A percentile compares a stretch with the other conserved stretches of the same genome.
Conservation (phyloP, 2,113 vertebrate genomes). For the Cacatua alba region DNA sequence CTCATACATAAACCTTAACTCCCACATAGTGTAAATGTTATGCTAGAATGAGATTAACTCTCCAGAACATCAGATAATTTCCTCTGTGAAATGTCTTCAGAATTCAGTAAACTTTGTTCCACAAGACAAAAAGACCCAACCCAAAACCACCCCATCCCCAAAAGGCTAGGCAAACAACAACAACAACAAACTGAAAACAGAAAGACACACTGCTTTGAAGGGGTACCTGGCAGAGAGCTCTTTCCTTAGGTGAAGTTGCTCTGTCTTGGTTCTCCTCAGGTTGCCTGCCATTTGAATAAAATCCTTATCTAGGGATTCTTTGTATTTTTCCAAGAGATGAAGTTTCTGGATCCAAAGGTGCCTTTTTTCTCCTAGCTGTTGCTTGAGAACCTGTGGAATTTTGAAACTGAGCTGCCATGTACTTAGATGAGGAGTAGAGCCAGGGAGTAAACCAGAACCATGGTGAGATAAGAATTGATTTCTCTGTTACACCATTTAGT, state of each 20-base stretch:
- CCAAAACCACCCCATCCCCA: not conserved
- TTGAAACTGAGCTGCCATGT: not conserved
- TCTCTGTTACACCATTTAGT: not conserved
- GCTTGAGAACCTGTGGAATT: conserved; percentile 67
- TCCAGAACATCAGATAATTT: not conserved
- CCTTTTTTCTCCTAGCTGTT: conserved; percentile 74
- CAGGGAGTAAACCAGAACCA: not conserved
- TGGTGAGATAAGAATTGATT: not conserved
- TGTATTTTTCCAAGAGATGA: conserved; percentile 81
- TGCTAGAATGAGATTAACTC: not conserved
- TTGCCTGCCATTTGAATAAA: conserved; percentile 81
- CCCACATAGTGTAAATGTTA: not conserved
- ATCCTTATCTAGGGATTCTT: conserved; percentile 82
- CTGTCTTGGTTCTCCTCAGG: conserved; percentile 82
- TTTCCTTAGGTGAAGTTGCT: conserved; percentile 79
- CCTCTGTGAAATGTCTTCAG: not conserved
- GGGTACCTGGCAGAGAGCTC: conserved; percentile 82
- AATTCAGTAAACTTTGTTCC: not conserved
- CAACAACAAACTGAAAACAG: not conserved
- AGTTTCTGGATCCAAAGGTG: conserved; percentile 78
- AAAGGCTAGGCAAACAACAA: not conserved
- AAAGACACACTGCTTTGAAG: not conserved
- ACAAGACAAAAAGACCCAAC: not conserved
- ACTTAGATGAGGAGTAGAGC: not conserved
- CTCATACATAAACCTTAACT: not conserved